These are phyloP conservation scores for Vidua macroura DNA, from an alignment of 2,113 vertebrate species.

Conservation along the genomic window DNA sequence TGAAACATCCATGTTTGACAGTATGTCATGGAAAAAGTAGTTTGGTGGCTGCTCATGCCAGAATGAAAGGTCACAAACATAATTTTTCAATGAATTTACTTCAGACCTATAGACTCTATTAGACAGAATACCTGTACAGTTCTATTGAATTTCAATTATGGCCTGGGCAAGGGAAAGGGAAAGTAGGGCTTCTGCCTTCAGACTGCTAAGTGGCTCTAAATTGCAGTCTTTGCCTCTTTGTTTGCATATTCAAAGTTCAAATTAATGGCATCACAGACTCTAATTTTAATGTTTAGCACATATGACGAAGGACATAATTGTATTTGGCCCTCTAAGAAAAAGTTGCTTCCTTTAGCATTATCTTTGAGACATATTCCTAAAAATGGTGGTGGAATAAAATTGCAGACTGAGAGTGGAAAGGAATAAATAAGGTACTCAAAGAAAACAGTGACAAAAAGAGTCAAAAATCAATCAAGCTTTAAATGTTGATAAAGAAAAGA, in stretches of 20 bases:
- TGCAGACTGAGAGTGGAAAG: neutral
- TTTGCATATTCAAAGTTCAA: neutral
- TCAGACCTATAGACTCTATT: neutral
- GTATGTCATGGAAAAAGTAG: neutral
- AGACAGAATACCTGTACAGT: neutral
- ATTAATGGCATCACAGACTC: neutral
- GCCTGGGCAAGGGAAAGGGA: neutral
- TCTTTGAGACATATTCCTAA: neutral
- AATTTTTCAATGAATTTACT: neutral
- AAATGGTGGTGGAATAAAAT: neutral
- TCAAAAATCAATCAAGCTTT: conserved; percentile 15
- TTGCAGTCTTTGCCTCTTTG: neutral
- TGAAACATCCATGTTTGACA: conserved; percentile 16
- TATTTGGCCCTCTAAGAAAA: neutral
- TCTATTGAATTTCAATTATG: neutral
- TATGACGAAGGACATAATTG: neutral
- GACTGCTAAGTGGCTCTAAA: neutral
- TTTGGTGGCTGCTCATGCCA: neutral
- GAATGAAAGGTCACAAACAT: conserved; percentile 8
- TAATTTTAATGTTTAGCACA: neutral
- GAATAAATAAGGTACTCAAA: neutral
- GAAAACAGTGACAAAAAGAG: conserved; percentile 24
- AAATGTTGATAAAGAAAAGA: conserved; percentile 27
- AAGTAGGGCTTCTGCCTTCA: neutral
- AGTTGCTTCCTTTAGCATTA: neutral